Evolutionary conservation across 2,888 invertebrate genomes (phyloP).

Genomic region (Prenolepis imparis): DNA sequence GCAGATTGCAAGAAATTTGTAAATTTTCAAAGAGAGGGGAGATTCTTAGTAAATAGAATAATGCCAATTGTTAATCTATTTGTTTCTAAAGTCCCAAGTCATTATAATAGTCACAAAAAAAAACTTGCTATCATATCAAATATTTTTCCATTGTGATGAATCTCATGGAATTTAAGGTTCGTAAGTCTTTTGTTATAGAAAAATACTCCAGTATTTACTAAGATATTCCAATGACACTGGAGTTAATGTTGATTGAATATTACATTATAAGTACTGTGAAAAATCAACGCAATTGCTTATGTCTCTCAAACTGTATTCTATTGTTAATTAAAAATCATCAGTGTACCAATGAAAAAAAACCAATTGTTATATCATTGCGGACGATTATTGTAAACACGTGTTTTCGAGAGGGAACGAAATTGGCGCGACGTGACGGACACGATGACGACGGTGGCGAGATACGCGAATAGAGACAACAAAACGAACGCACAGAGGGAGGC

Average conservation of each 20-base stretch:
- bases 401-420: not conserved
- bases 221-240: not conserved
- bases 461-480: constrained; percentile 51
- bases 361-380: not conserved
- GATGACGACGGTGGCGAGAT: not conserved
- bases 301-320: not conserved
- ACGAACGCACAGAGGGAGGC: constrained; percentile 42
- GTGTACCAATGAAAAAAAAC: not conserved
- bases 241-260: not conserved
- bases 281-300: not conserved
- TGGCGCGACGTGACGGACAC: not conserved
- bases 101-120: not conserved
- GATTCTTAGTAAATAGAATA: not conserved
- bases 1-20: not conserved
- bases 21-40: not conserved
- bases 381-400: not conserved
- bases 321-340: not conserved
- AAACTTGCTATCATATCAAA: not conserved
- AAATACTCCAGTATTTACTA: not conserved
- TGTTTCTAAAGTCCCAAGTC: not conserved
- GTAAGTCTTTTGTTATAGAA: not conserved
- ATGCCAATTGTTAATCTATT: not conserved
- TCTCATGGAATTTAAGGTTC: not conserved
- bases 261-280: not conserved
- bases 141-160: not conserved